Conservation (phyloP, 1,140 invertebrate species). For the Reticulitermes speratus region DNA sequence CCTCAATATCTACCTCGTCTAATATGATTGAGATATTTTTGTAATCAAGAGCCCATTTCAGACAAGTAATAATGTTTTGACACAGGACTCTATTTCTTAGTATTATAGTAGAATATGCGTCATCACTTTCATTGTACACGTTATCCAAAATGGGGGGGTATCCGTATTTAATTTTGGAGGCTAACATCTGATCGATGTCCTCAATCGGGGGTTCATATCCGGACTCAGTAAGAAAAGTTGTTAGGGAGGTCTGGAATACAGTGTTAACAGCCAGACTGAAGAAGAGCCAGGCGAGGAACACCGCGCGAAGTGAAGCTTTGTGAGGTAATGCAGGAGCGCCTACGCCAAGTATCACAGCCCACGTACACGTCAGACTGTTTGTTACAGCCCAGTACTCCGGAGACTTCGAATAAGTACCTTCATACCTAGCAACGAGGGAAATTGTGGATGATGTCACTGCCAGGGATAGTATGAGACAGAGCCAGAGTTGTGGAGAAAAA, state of each 20-base stretch:
- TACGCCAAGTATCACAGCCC: not conserved
- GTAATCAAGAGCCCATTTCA: not conserved
- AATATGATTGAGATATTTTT: not conserved
- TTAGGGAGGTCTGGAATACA: not conserved
- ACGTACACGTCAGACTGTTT: not conserved
- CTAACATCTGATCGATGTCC: not conserved
- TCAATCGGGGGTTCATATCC: not conserved
- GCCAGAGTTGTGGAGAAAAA: not conserved
- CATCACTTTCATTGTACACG: not conserved
- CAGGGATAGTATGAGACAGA: not conserved
- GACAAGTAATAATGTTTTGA: not conserved
- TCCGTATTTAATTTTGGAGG: not conserved
- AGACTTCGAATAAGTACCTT: not conserved
- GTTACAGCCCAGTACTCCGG: not conserved
- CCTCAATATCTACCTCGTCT: not conserved
- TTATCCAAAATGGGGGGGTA: not conserved
- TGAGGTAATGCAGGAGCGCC: not conserved
- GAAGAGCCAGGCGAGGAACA: not conserved
- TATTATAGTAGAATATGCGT: not conserved
- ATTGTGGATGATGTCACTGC: not conserved
- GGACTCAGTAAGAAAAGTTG: not conserved
- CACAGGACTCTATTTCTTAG: not conserved
- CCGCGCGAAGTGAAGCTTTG: not conserved
- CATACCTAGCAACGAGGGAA: not conserved
- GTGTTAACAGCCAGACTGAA: not conserved